Base-by-base conservation (phyloP, 2,113 vertebrate species). In the Dipodomys stephensi region DNA sequence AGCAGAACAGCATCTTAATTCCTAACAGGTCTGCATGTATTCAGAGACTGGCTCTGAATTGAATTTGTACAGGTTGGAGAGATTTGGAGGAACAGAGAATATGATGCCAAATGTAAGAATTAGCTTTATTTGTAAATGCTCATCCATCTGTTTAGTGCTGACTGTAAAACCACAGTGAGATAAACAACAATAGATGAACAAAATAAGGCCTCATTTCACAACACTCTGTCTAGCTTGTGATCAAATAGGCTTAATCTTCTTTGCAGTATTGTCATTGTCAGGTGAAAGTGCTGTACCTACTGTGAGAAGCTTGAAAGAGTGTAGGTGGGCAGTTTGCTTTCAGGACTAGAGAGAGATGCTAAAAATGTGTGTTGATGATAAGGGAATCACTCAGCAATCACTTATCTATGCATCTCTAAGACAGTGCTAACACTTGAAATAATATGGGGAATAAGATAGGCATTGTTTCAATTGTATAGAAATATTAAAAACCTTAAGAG, bases 121-220 rank as follows among this genome's bases (percentile, higher is more conserved):
- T 73, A 96, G 87, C 92, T 97, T 97, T 93, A 93, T 95, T 96
- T 96, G 87, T 96, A 97, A 94, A 91, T 94, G 80, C 46, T 95
- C 89, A 96, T 83, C 96, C 96, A 97, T 95, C 96, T 96, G 83
- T 94, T 94, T 95, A 95, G 87, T 76, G 88, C 94, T 39, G 94
- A 93, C 94, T 95, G 64, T 77, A 91, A 95, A 94, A 82, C 67
- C 78, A 77, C 78, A 91, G n/a, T 23, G 83, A 95, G 88, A 90
- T 87, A 96, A 88, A 85, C 79, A 94, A 46, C 60, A 92, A 91
- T 79, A 92, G 83, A 65, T 27, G 74, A 93, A 62, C 68, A 49
- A 88, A 90, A 91, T 57, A 77, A n/a, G 76, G 15, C 72, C 83
- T 88, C 18, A 22, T 39, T 76, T 92, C 62, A 68, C 23, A 88